Percentiles rank a stretch among this genome's conserved stretches.
Conservation (phyloP, 2,113 vertebrate genomes). For the Hemichromis elongatus region DNA sequence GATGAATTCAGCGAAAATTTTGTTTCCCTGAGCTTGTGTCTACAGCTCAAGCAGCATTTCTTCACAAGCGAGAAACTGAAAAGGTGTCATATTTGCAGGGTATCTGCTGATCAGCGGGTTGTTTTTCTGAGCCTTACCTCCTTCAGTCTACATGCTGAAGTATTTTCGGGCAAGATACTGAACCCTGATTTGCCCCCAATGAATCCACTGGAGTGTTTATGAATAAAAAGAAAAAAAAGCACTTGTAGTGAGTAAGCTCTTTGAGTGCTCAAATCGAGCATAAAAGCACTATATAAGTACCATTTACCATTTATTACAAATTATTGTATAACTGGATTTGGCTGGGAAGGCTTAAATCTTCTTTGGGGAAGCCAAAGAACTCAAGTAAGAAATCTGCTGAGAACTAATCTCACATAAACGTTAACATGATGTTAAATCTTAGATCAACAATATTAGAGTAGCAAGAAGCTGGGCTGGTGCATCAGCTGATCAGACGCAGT, state of each 20-base stretch:
- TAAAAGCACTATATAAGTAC: not conserved
- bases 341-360: not conserved
- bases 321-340: not conserved
- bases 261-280: not conserved
- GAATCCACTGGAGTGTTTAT: not conserved
- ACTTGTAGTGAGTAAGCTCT: not conserved
- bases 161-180: not conserved
- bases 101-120: not conserved
- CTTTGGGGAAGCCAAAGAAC: not conserved
- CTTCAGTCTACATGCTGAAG: not conserved
- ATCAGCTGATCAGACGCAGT: not conserved
- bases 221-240: not conserved
- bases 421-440: not conserved
- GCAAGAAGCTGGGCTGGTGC: not conserved
- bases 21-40: not conserved
- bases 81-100: not conserved
- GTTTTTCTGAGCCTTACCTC: not conserved
- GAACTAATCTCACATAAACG: not conserved
- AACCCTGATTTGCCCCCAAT: not conserved
- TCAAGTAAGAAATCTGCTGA: not conserved
- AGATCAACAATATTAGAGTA: not conserved
- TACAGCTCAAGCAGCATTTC: not conserved
- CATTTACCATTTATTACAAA: not conserved
- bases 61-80: not conserved
- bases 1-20: not conserved